Evolutionary conservation across 2,888 invertebrate genomes (phyloP).

Genomic region (Falcaria lacertinaria): DNA sequence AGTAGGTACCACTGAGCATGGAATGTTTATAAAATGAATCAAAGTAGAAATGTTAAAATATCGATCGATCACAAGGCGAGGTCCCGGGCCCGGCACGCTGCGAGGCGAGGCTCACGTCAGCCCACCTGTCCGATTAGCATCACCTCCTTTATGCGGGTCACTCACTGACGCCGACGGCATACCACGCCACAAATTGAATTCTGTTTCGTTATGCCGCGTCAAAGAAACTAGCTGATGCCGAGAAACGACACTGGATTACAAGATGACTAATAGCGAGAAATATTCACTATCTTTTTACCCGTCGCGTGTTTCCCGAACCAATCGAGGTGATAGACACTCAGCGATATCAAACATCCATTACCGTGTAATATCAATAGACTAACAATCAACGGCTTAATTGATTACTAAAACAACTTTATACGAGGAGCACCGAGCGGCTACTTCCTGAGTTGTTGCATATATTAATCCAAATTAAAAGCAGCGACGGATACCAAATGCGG

Average conservation of each 20-base stretch:
- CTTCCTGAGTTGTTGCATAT: conserved; percentile 61
- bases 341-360: conserved; percentile 60
- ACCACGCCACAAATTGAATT: conserved; percentile 67
- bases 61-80: conserved; percentile 56
- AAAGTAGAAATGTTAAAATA: conserved; percentile 41
- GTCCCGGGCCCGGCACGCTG: conserved; percentile 28
- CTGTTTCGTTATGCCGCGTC: conserved; percentile 72
- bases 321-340: conserved; percentile 67
- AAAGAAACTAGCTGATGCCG: conserved; percentile 62
- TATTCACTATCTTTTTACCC: conserved; percentile 34
- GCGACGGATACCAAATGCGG: conserved; percentile 56
- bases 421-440: conserved; percentile 33
- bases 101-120: conserved; percentile 47
- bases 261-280: conserved; percentile 58
- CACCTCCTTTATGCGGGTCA: conserved; percentile 69
- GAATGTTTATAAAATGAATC: conserved; percentile 19
- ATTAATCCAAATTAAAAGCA: conserved; percentile 74
- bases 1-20: not conserved
- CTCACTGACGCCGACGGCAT: conserved; percentile 59
- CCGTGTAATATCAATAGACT: conserved; percentile 48
- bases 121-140: conserved; percentile 77
- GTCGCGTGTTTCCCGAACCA: conserved; percentile 61
- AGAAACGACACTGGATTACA: conserved; percentile 58
- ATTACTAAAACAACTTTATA: conserved; percentile 61
- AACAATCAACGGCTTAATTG: conserved; percentile 61